These are phyloP conservation scores for Fukomys damarensis DNA, from an alignment of 2,113 vertebrate genomes.

Conservation along the genomic window DNA sequence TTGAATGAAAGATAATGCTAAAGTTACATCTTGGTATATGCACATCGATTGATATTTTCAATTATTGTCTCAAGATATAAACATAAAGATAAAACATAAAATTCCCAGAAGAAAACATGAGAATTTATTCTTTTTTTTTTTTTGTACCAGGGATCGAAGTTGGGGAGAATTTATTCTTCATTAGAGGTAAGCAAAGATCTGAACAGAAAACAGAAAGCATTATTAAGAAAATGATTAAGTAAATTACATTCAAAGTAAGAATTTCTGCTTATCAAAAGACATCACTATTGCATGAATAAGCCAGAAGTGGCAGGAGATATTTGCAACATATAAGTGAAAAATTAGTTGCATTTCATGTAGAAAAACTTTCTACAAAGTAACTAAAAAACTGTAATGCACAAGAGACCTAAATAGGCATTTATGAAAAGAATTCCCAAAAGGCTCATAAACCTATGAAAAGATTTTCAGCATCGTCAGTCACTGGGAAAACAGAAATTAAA, in stretches of 20 bases:
- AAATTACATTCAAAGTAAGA: background rate
- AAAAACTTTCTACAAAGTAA: background rate
- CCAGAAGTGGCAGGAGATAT: background rate
- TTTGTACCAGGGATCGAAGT: no score
- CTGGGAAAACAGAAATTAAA: background rate
- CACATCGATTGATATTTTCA: background rate
- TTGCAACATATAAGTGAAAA: background rate
- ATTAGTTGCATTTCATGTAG: background rate
- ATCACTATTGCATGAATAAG: background rate
- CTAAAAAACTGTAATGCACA: background rate
- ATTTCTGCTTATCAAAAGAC: background rate
- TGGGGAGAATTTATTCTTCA: background rate
- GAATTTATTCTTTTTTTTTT: no score
- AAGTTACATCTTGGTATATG: background rate
- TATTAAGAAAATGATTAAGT: background rate
- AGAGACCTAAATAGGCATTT: background rate
- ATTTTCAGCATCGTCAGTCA: background rate
- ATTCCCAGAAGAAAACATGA: background rate
- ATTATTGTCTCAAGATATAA: background rate
- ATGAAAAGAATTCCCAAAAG: background rate
- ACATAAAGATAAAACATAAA: background rate
- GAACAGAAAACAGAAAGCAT: background rate
- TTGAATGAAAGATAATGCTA: background rate
- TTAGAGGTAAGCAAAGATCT: background rate
- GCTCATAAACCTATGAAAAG: background rate